Percentiles rank a stretch among this genome's conserved stretches.
phyloP scores from a whole-genome alignment of 2,797 vertebrate genomes.

The Chelidonichthys spinosus region DNA sequence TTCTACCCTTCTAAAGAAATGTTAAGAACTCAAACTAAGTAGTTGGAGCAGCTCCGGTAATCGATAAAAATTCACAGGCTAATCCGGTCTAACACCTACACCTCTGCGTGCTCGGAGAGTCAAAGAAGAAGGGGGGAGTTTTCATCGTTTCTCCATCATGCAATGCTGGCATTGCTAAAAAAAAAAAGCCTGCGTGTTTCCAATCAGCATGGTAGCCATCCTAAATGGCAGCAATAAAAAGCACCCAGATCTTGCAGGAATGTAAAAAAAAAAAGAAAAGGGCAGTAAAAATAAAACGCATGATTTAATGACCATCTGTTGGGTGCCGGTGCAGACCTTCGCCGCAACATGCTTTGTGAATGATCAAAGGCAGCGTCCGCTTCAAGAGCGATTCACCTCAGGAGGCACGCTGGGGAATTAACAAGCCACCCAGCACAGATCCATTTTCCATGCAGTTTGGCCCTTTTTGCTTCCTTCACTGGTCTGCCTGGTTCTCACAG shows the following conservation, averaged over 20 bases:
- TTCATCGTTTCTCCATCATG: constrained; percentile 44
- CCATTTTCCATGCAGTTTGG: constrained; percentile 65
- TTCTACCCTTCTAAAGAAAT: background rate
- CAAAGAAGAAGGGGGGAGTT: constrained; percentile 30
- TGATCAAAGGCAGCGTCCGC: constrained; percentile 80
- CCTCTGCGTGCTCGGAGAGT: constrained; percentile 21
- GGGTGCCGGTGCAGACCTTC: constrained; percentile 72
- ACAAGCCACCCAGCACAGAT: constrained; percentile 72
- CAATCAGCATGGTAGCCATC: constrained; percentile 71
- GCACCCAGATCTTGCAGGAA: constrained; percentile 77
- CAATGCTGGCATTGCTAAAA: constrained; percentile 37
- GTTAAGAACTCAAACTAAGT: constrained; percentile 25
- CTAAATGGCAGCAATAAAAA: constrained; percentile 81
- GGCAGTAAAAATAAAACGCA: constrained; percentile 81
- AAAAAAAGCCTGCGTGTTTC: constrained; percentile 69
- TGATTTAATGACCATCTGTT: constrained; percentile 87
- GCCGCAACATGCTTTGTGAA: constrained; percentile 75
- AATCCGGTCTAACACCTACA: constrained; percentile 41
- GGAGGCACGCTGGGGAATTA: constrained; percentile 70
- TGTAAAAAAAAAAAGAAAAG: constrained; percentile 60
- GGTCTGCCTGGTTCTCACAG: constrained; percentile 31
- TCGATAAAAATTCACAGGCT: constrained; percentile 46
- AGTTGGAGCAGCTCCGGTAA: constrained; percentile 32
- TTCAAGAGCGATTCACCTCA: constrained; percentile 76
- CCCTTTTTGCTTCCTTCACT: constrained; percentile 61